phyloP scores from a whole-genome alignment of 2,888 invertebrate genomes.

The Artemia sp. region DNA sequence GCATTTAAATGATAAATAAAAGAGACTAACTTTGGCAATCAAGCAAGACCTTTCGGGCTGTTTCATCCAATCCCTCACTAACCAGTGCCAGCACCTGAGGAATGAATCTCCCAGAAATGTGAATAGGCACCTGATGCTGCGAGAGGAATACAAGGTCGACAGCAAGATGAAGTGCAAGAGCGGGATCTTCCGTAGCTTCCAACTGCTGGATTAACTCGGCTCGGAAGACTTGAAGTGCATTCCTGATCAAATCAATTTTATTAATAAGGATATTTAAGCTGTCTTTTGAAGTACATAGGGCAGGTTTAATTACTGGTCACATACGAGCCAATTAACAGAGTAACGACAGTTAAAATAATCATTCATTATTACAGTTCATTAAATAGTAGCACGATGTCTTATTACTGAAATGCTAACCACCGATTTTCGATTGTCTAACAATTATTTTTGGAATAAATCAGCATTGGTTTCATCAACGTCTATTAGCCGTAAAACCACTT shows the following conservation, averaged over 20 bases:
- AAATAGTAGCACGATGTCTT: too few species aligned
- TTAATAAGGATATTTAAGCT: conserved; percentile 16
- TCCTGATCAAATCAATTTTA: conserved; percentile 41
- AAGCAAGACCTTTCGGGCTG: conserved; percentile 46
- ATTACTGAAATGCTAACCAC: too few species aligned
- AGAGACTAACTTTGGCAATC: conserved; percentile 53
- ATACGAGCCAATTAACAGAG: conserved; percentile 15
- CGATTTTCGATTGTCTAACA: too few species aligned
- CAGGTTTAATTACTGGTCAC: too few species aligned
- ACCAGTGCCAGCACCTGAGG: conserved; percentile 57
- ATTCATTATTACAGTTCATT: too few species aligned
- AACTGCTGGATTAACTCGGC: conserved; percentile 50
- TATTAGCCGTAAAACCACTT: too few species aligned
- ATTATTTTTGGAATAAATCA: too few species aligned
- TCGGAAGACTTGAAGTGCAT: conserved; percentile 47
- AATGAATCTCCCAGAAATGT: conserved; percentile 86
- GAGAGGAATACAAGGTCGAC: conserved; percentile 61
- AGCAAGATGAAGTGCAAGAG: conserved; percentile 57
- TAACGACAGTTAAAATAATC: too few species aligned
- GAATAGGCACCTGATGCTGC: conserved; percentile 60
- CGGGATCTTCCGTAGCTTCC: conserved; percentile 45
- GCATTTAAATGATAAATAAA: not conserved
- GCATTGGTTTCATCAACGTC: too few species aligned
- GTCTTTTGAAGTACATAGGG: conserved; percentile 17
- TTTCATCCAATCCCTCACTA: conserved; percentile 46